Evolutionary conservation across 2,888 invertebrate species (phyloP).

Genomic region (Campoletis raptor): DNA sequence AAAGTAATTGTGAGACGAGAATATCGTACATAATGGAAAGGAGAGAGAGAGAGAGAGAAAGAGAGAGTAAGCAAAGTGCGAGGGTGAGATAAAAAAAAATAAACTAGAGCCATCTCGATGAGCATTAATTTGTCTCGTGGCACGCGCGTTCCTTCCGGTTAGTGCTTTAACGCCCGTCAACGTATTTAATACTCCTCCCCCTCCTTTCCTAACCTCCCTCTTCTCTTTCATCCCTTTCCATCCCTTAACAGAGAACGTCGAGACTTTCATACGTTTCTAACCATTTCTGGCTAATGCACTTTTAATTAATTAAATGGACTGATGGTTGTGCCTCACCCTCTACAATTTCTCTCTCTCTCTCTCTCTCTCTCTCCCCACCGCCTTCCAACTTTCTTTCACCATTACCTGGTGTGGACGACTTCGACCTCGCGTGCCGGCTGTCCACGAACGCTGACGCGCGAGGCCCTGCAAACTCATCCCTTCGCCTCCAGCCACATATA

Average conservation of each 20-base stretch:
- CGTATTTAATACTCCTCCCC: slow-evolving; percentile 70
- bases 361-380: slow-evolving; percentile 48
- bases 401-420: slow-evolving; percentile 68
- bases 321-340: slow-evolving; percentile 78
- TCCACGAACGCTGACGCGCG: slow-evolving; percentile 74
- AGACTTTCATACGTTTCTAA: slow-evolving; percentile 38
- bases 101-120: slow-evolving; percentile 32
- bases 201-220: slow-evolving; percentile 13
- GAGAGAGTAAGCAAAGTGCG: slow-evolving; percentile 1
- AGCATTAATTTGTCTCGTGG: slow-evolving; percentile 55
- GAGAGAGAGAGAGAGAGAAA: slow-evolving; percentile 3
- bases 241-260: slow-evolving; percentile 17
- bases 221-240: background rate
- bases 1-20: slow-evolving; percentile 65
- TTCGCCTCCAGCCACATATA: slow-evolving; percentile 57
- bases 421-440: slow-evolving; percentile 84
- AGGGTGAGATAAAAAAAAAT: slow-evolving; percentile 37
- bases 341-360: slow-evolving; percentile 32
- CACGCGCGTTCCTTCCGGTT: slow-evolving; percentile 77
- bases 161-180: slow-evolving; percentile 68
- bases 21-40: slow-evolving; percentile 32
- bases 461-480: slow-evolving; percentile 82
- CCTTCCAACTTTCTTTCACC: slow-evolving; percentile 68
- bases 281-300: slow-evolving; percentile 82
- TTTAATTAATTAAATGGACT: slow-evolving; percentile 85